Conservation (phyloP, 2,888 invertebrate species). For the Caenorhabditis imperialis region DNA sequence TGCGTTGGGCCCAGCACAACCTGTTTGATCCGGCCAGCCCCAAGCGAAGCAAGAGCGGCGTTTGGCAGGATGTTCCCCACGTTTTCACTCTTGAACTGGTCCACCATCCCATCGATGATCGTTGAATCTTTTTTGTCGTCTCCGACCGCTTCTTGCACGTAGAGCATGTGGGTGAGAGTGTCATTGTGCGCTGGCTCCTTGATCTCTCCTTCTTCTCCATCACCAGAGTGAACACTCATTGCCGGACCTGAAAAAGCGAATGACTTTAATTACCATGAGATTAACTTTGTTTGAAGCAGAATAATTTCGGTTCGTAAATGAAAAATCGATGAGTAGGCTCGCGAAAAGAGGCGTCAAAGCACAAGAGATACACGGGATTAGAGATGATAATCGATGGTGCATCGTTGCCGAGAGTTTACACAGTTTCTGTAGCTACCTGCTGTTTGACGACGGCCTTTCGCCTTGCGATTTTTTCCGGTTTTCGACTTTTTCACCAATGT, state of each 20-base stretch:
- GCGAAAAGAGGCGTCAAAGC: too few species aligned
- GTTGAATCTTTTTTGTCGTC: constrained; percentile 45
- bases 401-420: neutral
- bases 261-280: neutral
- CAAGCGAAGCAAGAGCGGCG: constrained; percentile 10
- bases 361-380: too few species aligned
- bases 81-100: constrained; percentile 42
- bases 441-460: constrained; percentile 41
- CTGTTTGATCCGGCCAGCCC: constrained; percentile 59
- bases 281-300: neutral
- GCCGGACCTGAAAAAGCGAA: constrained; percentile 21
- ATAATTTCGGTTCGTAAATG: neutral
- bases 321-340: too few species aligned
- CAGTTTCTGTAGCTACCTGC: constrained; percentile 21
- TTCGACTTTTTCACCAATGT: constrained; percentile 42
- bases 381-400: too few species aligned
- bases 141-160: constrained; percentile 40
- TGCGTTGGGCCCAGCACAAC: constrained; percentile 68
- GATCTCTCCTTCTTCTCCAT: constrained; percentile 15
- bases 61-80: constrained; percentile 13
- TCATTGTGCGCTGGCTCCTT: constrained; percentile 19
- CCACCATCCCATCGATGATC: constrained; percentile 28
- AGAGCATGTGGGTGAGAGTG: constrained; percentile 33
- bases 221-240: constrained; percentile 28
- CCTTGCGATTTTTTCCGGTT: constrained; percentile 21